These are phyloP conservation scores for Drosophila lacertosa DNA, from an alignment of 1,140 invertebrate genomes.

Conservation along the genomic window DNA sequence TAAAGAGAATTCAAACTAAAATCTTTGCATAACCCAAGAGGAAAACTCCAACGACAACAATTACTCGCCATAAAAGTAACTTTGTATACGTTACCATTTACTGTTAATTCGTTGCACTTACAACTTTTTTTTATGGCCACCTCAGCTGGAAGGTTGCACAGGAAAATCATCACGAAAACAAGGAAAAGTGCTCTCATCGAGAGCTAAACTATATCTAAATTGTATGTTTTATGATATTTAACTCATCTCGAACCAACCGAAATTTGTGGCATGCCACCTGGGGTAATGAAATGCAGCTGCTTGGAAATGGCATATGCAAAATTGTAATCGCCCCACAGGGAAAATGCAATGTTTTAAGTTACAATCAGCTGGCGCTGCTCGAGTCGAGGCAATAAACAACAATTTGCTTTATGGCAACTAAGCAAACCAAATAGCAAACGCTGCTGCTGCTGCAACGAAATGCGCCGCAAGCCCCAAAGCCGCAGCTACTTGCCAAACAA, in stretches of 20 bases:
- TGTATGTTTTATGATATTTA: neutral
- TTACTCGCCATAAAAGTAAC: too few species aligned
- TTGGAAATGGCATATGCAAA: constrained; percentile 24
- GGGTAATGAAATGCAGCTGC: neutral
- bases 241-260: too few species aligned
- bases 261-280: constrained; percentile 9
- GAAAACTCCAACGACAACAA: too few species aligned
- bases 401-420: constrained; percentile 78
- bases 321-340: constrained; percentile 17
- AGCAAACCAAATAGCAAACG: constrained; percentile 32
- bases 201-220: neutral
- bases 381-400: constrained; percentile 65
- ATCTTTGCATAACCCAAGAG: too few species aligned
- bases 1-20: too few species aligned
- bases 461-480: constrained; percentile 55
- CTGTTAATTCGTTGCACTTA: too few species aligned
- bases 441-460: constrained; percentile 22
- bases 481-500: constrained; percentile 53
- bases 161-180: too few species aligned
- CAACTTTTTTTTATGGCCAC: too few species aligned
- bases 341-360: constrained; percentile 69
- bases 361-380: constrained; percentile 47
- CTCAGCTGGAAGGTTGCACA: too few species aligned
- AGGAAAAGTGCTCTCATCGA: too few species aligned
- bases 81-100: too few species aligned